Evolutionary conservation across 2,113 vertebrate genomes (phyloP).

Genomic region (Chaetura pelagica): DNA sequence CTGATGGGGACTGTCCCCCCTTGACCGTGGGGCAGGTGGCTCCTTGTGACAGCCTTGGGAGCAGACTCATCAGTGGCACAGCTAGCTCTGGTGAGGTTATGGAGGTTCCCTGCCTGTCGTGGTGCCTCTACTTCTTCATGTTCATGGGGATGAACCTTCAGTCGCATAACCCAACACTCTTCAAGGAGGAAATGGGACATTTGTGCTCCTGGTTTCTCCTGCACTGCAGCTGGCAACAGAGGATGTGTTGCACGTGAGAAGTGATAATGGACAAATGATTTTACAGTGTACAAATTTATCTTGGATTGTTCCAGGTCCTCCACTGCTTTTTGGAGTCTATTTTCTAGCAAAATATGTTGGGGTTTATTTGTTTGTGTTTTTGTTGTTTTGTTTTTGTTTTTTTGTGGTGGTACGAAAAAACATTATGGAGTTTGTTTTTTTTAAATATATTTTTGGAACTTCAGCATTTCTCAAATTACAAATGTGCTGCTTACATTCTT

Average conservation of each 20-base stretch:
- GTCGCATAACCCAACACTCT: rapidly evolving
- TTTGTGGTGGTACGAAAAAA: not conserved
- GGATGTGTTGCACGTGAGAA: rapidly evolving
- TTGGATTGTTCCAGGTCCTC: not conserved
- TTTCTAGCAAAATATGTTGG: not conserved
- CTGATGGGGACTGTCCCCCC: not conserved
- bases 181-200: rapidly evolving
- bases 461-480: not conserved
- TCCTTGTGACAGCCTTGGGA: not conserved
- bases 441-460: not conserved
- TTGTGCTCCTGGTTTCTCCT: not conserved
- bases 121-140: not conserved
- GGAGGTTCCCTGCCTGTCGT: rapidly evolving
- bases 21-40: not conserved
- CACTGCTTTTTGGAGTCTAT: not conserved
- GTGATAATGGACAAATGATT: not conserved
- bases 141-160: rapidly evolving
- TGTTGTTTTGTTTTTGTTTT: too few relatives aligned
- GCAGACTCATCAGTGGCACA: rapidly evolving
- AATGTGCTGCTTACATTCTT: not conserved
- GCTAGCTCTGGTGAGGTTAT: rapidly evolving
- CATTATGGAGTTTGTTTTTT: not conserved
- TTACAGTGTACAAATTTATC: not conserved
- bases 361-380: too few relatives aligned
- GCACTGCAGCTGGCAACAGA: not conserved